A percentile compares a stretch with the other conserved stretches of the same genome.
Evolutionary conservation across 2,797 vertebrate genomes (phyloP).

Genomic region (Silurus lanzhouensis): DNA sequence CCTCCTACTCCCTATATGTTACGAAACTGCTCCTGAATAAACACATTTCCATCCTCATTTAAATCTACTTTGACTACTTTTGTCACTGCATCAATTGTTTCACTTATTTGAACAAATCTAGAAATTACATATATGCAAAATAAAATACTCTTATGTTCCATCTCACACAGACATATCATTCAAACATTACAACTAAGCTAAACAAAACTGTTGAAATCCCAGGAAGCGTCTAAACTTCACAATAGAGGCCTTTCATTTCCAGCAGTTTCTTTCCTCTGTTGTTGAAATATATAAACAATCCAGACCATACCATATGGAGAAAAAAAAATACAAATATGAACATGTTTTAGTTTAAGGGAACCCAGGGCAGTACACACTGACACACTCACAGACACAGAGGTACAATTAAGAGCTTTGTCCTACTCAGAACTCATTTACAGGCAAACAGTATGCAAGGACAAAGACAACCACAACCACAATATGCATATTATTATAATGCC

Average conservation of each 20-base stretch:
- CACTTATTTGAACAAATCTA: not conserved
- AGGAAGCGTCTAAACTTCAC: slow-evolving; percentile 12
- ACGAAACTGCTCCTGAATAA: slow-evolving; percentile 15
- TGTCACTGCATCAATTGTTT: not conserved
- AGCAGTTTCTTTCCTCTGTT: not conserved
- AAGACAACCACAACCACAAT: not conserved
- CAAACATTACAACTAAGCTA: slow-evolving; percentile 10
- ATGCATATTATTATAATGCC: not conserved
- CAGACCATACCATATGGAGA: not conserved
- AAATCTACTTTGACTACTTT: not conserved
- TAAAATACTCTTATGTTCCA: slow-evolving; percentile 10
- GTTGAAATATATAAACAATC: not conserved
- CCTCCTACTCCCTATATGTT: not conserved
- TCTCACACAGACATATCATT: not conserved
- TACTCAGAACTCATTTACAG: slow-evolving; percentile 34
- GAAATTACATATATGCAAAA: slow-evolving; percentile 5
- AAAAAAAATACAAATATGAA: not conserved
- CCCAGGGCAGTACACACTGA: slow-evolving; percentile 42
- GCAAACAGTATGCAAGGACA: slow-evolving; percentile 22
- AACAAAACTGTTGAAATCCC: slow-evolving; percentile 4
- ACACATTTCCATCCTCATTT: not conserved
- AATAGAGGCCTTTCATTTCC: not conserved
- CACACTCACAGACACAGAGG: slow-evolving; percentile 46
- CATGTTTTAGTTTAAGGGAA: slow-evolving; percentile 3
- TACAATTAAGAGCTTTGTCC: slow-evolving; percentile 8